These are phyloP conservation scores for Donacobius atricapilla DNA, from an alignment of 2,113 vertebrate genomes.

Conservation along the genomic window DNA sequence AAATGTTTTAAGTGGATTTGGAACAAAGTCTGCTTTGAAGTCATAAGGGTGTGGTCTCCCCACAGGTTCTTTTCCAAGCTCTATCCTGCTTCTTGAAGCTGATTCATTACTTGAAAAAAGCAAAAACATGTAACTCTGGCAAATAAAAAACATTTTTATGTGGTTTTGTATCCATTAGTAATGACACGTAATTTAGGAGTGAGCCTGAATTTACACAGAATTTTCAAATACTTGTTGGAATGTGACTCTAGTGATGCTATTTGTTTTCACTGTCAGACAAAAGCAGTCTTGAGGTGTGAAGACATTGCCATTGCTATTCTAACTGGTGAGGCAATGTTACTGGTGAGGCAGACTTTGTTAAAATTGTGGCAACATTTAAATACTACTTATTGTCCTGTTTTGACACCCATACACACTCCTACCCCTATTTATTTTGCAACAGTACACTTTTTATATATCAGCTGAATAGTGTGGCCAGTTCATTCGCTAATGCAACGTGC, in stretches of 20 bases:
- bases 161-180: background rate
- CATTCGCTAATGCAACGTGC: background rate
- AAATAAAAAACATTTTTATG: background rate
- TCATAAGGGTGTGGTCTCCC: background rate
- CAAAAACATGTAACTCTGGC: background rate
- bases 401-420: background rate
- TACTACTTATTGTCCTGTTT: background rate
- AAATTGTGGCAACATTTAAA: background rate
- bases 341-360: background rate
- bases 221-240: background rate
- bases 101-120: background rate
- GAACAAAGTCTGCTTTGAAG: background rate
- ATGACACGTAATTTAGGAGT: background rate
- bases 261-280: background rate
- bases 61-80: background rate
- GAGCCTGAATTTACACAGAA: background rate
- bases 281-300: background rate
- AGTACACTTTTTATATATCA: background rate
- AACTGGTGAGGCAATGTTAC: background rate
- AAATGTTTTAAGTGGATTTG: constrained; percentile 8
- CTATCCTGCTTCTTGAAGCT: background rate
- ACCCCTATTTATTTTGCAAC: background rate
- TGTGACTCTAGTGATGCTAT: background rate
- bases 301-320: background rate
- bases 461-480: background rate